phyloP scores from a whole-genome alignment of 1,140 invertebrate genomes.

The Drosophila pruinosa region DNA sequence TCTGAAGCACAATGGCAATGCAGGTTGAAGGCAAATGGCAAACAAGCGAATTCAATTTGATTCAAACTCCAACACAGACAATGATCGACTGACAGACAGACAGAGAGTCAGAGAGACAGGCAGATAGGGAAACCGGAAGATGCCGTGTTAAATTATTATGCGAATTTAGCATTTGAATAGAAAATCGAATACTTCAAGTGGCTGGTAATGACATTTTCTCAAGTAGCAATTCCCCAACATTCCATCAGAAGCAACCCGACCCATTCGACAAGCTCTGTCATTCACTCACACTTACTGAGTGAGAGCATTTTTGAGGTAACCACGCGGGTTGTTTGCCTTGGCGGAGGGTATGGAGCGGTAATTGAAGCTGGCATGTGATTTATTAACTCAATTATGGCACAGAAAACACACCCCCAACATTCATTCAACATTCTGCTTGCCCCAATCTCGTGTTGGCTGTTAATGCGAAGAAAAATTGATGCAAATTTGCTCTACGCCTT shows the following conservation, averaged over 20 bases:
- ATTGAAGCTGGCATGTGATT: conserved; percentile 73
- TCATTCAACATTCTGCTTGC: not conserved
- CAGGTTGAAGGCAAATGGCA: conserved; percentile 49
- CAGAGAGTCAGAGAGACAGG: not conserved
- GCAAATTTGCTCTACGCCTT: conserved; percentile 53
- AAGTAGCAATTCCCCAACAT: conserved; percentile 30
- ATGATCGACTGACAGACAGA: not conserved
- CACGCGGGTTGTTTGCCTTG: conserved; percentile 1
- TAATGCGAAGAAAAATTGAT: conserved; percentile 69
- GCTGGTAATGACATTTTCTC: conserved; percentile 69
- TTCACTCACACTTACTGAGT: not conserved
- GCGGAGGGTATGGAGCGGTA: conserved; percentile 27
- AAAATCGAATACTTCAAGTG: conserved; percentile 74
- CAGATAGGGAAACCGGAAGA: not conserved
- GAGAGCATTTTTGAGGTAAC: conserved; percentile 59
- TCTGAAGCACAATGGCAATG: not conserved
- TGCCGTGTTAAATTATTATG: conserved; percentile 55
- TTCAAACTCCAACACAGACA: conserved; percentile 2
- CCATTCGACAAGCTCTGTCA: conserved; percentile 20
- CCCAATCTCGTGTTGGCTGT: conserved; percentile 5
- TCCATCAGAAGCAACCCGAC: conserved; percentile 8
- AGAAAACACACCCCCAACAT: conserved; percentile 28
- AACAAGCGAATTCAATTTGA: conserved; percentile 49
- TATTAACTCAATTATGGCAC: conserved; percentile 69
- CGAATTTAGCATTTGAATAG: conserved; percentile 73